phyloP scores from a whole-genome alignment of 1,140 invertebrate species.

The Harpegnathos saltator region DNA sequence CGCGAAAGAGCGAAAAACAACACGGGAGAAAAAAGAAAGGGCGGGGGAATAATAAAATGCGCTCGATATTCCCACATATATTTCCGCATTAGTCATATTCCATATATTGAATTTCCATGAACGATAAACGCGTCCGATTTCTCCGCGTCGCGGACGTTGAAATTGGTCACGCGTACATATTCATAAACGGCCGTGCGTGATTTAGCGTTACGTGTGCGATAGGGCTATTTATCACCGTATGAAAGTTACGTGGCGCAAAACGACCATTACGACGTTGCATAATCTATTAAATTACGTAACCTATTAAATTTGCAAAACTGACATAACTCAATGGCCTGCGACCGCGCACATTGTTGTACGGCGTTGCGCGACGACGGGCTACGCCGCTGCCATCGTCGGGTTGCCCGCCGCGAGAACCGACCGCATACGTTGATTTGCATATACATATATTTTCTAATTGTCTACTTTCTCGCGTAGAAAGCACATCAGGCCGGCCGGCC shows the following conservation, averaged over 20 bases:
- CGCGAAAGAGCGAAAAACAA: background rate
- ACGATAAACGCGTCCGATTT: slow-evolving; percentile 30
- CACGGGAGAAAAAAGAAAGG: no score
- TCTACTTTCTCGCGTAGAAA: slow-evolving; percentile 42
- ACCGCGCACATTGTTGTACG: slow-evolving; percentile 19
- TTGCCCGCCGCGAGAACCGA: background rate
- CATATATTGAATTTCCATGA: slow-evolving; percentile 42
- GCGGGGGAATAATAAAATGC: background rate
- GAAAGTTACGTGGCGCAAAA: slow-evolving; percentile 32
- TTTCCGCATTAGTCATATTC: slow-evolving; percentile 37
- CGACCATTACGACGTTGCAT: slow-evolving; percentile 13
- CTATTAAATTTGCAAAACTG: slow-evolving; percentile 38
- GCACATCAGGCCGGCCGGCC: background rate
- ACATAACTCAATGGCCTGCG: background rate
- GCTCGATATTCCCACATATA: slow-evolving; percentile 41
- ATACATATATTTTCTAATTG: slow-evolving; percentile 31
- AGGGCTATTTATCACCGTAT: slow-evolving; percentile 24
- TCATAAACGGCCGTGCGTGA: slow-evolving; percentile 16
- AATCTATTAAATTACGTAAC: slow-evolving; percentile 57
- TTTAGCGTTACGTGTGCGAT: slow-evolving; percentile 20
- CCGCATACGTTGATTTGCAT: slow-evolving; percentile 27
- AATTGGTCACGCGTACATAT: slow-evolving; percentile 28
- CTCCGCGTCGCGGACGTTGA: slow-evolving; percentile 1
- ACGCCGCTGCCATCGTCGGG: no score
- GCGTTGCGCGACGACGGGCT: background rate